A percentile compares a stretch with the other conserved stretches of the same genome.
These are phyloP conservation scores for Nebria brevicollis DNA, from an alignment of 2,888 invertebrate species.

Conservation along the genomic window DNA sequence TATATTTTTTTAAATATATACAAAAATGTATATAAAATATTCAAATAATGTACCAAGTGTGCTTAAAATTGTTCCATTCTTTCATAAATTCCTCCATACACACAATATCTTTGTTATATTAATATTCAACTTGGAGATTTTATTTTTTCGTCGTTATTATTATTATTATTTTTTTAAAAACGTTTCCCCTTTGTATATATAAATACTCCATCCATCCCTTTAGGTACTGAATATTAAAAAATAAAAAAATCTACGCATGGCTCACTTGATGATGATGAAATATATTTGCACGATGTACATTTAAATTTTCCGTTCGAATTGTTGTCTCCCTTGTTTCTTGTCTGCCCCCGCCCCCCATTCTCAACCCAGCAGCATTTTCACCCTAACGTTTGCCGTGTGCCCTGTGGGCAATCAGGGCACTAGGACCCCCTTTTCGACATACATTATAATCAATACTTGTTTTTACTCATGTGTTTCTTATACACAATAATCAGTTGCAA, in stretches of 20 bases:
- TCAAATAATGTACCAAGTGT: too few relatives aligned
- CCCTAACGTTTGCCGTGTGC: slow-evolving; percentile 22
- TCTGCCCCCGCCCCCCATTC: slow-evolving; percentile 8
- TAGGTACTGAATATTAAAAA: slow-evolving; percentile 41
- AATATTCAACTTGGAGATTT: not conserved
- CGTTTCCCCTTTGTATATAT: slow-evolving; percentile 10
- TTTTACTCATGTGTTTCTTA: slow-evolving; percentile 13
- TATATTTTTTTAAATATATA: too few relatives aligned
- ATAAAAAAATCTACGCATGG: slow-evolving; percentile 35
- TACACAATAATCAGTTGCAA: not conserved
- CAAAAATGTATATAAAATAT: too few relatives aligned
- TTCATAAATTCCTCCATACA: not conserved
- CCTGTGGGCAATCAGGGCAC: slow-evolving; percentile 38
- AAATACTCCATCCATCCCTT: slow-evolving; percentile 25
- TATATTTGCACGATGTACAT: slow-evolving; percentile 37
- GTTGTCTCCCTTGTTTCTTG: slow-evolving; percentile 37
- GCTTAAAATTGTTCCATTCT: not conserved
- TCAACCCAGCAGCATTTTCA: not conserved
- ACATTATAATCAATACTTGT: slow-evolving; percentile 28
- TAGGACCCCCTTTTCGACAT: slow-evolving; percentile 17
- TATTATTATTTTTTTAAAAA: not conserved
- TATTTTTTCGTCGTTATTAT: not conserved
- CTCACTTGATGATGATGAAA: slow-evolving; percentile 31
- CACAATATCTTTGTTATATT: not conserved
- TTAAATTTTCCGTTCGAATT: slow-evolving; percentile 43